A percentile compares a stretch with the other conserved stretches of the same genome.
Evolutionary conservation across 2,888 invertebrate species (phyloP).

Genomic region (Zaprionus bogoriensis): DNA sequence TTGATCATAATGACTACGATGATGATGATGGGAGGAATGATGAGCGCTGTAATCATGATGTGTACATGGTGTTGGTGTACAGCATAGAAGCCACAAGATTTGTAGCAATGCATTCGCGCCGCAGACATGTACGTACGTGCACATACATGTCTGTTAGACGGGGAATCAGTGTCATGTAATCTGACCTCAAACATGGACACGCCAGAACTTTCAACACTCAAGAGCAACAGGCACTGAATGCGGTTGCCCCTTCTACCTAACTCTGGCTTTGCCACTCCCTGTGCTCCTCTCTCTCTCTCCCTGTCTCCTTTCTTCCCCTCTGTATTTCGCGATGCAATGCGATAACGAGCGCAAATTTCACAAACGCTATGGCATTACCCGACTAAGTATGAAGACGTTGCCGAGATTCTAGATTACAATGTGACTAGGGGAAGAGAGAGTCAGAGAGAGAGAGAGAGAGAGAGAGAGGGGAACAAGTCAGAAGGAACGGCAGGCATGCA

Average conservation of each 20-base stretch:
- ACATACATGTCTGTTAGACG: conserved; percentile 64
- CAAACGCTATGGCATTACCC: conserved; percentile 66
- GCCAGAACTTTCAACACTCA: conserved; percentile 77
- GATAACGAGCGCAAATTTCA: conserved; percentile 75
- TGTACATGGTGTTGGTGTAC: conserved; percentile 21
- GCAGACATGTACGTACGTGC: conserved; percentile 42
- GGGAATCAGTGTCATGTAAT: conserved; percentile 75
- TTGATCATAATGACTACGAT: conserved; percentile 27
- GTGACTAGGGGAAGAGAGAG: conserved; percentile 52
- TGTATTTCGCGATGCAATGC: conserved; percentile 71
- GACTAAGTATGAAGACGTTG: conserved; percentile 75
- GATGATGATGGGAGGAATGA: conserved; percentile 29
- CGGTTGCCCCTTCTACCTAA: background rate
- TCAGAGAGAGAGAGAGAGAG: background rate
- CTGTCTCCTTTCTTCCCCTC: conserved; percentile 9
- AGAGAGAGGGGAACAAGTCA: background rate
- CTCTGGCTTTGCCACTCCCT: background rate
- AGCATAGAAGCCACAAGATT: conserved; percentile 49
- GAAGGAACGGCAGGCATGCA: conserved; percentile 60
- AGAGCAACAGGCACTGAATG: conserved; percentile 39
- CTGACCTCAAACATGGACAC: conserved; percentile 76
- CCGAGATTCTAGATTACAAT: conserved; percentile 73
- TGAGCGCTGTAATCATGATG: too few species aligned
- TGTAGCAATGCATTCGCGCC: conserved; percentile 57
- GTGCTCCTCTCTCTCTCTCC: background rate